Evolutionary conservation across 1,140 invertebrate genomes (phyloP).

Genomic region (Drosophila repleta): DNA sequence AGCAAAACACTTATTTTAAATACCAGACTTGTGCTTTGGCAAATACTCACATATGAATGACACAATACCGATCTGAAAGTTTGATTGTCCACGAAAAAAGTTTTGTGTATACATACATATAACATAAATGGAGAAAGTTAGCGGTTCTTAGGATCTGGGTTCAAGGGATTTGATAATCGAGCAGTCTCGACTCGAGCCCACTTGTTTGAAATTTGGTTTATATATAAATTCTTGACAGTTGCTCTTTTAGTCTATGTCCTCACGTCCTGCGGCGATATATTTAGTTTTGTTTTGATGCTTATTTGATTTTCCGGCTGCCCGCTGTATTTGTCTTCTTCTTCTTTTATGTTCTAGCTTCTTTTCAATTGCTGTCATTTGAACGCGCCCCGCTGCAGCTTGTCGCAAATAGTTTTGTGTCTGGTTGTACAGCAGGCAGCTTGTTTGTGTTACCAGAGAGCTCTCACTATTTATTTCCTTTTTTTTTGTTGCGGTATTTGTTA

Average conservation of each 20-base stretch:
- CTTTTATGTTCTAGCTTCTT: conserved; percentile 44
- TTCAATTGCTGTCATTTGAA: conserved; percentile 36
- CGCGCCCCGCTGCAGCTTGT: conserved; percentile 58
- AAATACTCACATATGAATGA: no score
- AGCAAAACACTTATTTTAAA: no score
- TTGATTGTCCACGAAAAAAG: no score
- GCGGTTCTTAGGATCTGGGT: no score
- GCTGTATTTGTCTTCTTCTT: conserved; percentile 26
- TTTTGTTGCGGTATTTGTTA: background rate
- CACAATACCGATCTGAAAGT: no score
- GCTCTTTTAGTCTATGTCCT: conserved; percentile 3
- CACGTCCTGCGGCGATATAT: conserved; percentile 65
- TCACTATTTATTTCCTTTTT: conserved; percentile 18
- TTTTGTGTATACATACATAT: no score
- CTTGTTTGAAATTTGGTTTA: no score
- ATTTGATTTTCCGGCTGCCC: conserved; percentile 73
- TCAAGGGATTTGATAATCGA: no score
- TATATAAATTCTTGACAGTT: background rate
- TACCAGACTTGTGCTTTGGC: no score
- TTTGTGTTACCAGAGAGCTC: conserved; percentile 57
- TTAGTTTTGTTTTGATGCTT: conserved; percentile 73
- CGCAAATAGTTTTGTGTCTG: conserved; percentile 72
- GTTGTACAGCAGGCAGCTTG: conserved; percentile 62
- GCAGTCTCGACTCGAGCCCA: no score
- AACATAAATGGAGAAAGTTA: no score